Evolutionary conservation across 2,797 vertebrate genomes (phyloP).

Genomic region (Monodelphis domestica): DNA sequence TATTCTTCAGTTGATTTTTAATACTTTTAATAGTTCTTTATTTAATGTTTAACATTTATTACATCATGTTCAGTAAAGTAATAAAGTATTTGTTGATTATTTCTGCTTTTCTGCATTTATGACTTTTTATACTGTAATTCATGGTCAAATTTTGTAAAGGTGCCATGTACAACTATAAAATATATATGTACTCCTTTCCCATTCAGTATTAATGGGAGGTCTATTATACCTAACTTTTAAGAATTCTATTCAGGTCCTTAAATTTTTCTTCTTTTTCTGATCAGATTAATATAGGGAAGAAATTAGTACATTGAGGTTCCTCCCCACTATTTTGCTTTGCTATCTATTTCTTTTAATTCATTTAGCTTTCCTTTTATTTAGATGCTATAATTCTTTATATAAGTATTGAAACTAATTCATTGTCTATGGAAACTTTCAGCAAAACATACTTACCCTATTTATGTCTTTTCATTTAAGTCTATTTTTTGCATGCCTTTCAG

Average conservation of each 20-base stretch:
- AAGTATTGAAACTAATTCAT: too few relatives aligned
- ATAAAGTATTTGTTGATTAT: too few relatives aligned
- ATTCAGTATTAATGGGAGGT: background rate
- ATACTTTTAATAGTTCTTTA: background rate
- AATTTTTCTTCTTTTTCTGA: background rate
- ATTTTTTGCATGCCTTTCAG: too few relatives aligned
- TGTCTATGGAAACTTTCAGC: too few relatives aligned
- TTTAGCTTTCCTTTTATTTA: too few relatives aligned
- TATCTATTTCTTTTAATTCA: too few relatives aligned
- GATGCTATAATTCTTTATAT: too few relatives aligned
- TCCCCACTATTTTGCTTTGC: too few relatives aligned
- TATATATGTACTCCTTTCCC: background rate
- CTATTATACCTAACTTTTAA: background rate
- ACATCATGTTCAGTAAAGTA: too few relatives aligned
- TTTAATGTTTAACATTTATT: background rate
- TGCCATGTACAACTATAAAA: background rate
- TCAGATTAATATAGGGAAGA: background rate
- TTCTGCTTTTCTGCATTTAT: background rate
- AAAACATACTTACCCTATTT: too few relatives aligned
- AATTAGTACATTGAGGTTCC: background rate
- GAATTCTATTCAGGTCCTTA: background rate
- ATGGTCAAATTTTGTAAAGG: background rate
- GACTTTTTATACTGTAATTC: background rate
- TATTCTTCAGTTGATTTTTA: too few relatives aligned
- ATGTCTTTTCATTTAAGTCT: too few relatives aligned